These are phyloP conservation scores for Gymnocheta viridis DNA, from an alignment of 2,888 invertebrate genomes.

Conservation along the genomic window DNA sequence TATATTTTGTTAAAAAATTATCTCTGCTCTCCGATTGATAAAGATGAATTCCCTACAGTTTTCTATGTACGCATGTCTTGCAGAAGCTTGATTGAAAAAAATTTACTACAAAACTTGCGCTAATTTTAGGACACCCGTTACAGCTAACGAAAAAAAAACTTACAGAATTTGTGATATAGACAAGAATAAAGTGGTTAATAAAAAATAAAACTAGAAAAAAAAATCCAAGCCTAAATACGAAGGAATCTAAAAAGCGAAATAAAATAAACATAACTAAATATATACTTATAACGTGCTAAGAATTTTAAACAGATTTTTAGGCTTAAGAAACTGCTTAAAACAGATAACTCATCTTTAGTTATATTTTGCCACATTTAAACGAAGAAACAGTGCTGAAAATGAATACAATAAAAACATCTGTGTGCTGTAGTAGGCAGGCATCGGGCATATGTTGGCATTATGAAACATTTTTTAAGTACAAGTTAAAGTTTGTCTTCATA, in stretches of 20 bases:
- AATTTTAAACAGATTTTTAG: constrained; percentile 65
- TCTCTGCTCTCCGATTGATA: no score
- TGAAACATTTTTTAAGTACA: constrained; percentile 6
- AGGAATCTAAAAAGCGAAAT: background rate
- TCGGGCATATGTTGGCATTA: constrained; percentile 12
- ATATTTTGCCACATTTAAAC: constrained; percentile 17
- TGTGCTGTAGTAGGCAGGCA: constrained; percentile 5
- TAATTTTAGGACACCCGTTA: background rate
- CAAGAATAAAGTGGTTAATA: constrained; percentile 5
- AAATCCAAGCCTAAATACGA: background rate
- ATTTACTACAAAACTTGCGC: background rate
- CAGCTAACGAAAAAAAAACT: background rate
- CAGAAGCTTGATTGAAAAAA: no score
- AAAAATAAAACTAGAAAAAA: background rate
- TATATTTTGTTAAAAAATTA: no score
- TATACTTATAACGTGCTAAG: constrained; percentile 66
- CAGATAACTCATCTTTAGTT: constrained; percentile 59
- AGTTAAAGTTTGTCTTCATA: constrained; percentile 24
- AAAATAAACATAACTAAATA: constrained; percentile 54
- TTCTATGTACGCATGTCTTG: no score
- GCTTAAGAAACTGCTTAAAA: constrained; percentile 50
- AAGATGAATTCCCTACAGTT: no score
- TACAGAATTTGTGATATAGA: background rate
- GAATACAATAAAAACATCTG: constrained; percentile 49
- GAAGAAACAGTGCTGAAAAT: constrained; percentile 55